Base-by-base conservation (phyloP, 1,140 invertebrate species). In the Gonioctena quinquepunctata region DNA sequence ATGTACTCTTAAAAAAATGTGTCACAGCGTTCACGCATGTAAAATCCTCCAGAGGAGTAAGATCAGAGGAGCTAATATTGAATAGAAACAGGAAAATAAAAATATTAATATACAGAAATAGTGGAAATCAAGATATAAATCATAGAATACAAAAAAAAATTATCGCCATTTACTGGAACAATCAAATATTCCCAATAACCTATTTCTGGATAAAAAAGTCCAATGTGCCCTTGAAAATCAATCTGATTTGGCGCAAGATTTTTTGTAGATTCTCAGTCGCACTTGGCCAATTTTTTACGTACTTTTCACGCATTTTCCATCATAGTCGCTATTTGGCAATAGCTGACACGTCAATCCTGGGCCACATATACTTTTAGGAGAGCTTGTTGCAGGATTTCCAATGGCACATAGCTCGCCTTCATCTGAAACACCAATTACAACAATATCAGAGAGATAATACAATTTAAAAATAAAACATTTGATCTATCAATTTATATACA, bases 301-400 rank as follows among this genome's bases (percentile, higher is more conserved):
- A 77, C 78, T 78, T 73, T 49, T 70, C 52, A 48, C 49, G 64
- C 73, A 79, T 62, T 25, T 77, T 70, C 69, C 68, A 42, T 65
- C 72, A 4, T 18, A 68, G 56, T 60, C 13, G 8, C 59, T 75
- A 7, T 66, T 60, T 3, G 4, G 19, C 16, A 23, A 4, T 8
- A 28, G n/a, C 23, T 16, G 11, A 69, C 85, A 86, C 16, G 69
- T 26, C 48, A 86, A 77, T 26, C 80, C 79, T 19, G 79, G 78
- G 6, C 85, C 85, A 77, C 85, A 86, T 42, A 85, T 81, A 63
- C 68, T 73, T 1, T 64, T 73, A 8, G 81, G 81, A 27, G 74
- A 33, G 33, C 72, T 66, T 59, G 73, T 69, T 3, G 78, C 81
- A 3, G 79, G 77, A 57, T 74, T 57, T 1, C 85, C 85, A 2